These are phyloP conservation scores for Delichon dasypus DNA, from an alignment of 2,797 vertebrate genomes.

Conservation along the genomic window DNA sequence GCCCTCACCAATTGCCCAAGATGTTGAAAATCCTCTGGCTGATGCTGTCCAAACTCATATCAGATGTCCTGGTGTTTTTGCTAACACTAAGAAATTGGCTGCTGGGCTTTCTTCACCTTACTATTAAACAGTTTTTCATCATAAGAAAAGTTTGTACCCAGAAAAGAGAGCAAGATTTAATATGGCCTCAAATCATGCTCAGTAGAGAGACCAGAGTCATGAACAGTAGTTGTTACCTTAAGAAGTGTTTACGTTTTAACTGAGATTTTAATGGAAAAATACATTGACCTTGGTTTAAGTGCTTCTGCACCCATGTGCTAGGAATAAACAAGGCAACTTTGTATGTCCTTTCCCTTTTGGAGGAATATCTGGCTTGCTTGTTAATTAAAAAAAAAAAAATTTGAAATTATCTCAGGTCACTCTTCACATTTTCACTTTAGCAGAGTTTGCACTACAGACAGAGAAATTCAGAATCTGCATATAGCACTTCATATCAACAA, in stretches of 20 bases:
- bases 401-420: background rate
- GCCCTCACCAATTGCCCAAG: background rate
- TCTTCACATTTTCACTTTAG: background rate
- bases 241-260: background rate
- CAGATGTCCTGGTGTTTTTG: background rate
- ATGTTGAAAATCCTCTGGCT: background rate
- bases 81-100: background rate
- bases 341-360: background rate
- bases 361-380: background rate
- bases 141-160: background rate
- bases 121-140: background rate
- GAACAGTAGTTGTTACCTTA: background rate
- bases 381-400: background rate
- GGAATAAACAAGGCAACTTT: background rate
- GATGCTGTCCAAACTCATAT: background rate
- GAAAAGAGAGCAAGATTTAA: background rate
- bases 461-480: background rate
- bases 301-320: background rate
- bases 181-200: too few species aligned
- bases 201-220: background rate
- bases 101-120: background rate
- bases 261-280: background rate
- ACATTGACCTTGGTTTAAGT: background rate
- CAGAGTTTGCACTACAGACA: background rate
- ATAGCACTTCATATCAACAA: background rate